A percentile compares a stretch with the other conserved stretches of the same genome.
These are phyloP conservation scores for Pseudomyrmex dendroicus DNA, from an alignment of 1,140 invertebrate species.

Conservation along the genomic window DNA sequence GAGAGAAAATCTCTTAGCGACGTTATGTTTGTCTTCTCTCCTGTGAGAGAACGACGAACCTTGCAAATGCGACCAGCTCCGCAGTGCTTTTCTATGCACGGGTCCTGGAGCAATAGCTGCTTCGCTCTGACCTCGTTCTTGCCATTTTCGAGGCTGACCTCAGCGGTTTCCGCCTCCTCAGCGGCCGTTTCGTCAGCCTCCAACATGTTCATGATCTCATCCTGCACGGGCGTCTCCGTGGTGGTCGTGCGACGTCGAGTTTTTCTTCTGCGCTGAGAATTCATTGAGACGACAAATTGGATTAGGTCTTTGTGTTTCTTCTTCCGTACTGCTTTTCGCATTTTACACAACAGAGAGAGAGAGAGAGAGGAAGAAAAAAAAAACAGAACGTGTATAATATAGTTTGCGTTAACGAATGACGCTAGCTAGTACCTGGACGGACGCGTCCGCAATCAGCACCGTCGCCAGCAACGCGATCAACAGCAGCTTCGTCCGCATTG, in stretches of 20 bases:
- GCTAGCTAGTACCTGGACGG: conserved; percentile 69
- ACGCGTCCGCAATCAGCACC: conserved; percentile 71
- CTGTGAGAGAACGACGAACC: conserved; percentile 78
- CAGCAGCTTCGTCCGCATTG: conserved; percentile 76
- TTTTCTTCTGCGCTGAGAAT: conserved; percentile 68
- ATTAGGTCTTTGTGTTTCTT: neutral
- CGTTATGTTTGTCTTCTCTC: neutral
- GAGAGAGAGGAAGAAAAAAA: neutral
- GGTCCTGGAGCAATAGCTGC: conserved; percentile 85
- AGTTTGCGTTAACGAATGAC: neutral
- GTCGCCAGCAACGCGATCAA: conserved; percentile 70
- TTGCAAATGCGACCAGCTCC: conserved; percentile 95
- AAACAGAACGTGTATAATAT: neutral
- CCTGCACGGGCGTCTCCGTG: conserved; percentile 75
- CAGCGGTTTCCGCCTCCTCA: conserved; percentile 65
- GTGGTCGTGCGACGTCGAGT: conserved; percentile 76
- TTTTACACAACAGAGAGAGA: neutral
- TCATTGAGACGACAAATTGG: conserved; percentile 32
- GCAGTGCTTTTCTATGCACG: conserved; percentile 94
- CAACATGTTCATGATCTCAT: conserved; percentile 81
- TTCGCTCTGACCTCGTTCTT: conserved; percentile 68
- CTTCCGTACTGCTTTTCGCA: neutral
- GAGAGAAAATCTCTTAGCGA: neutral
- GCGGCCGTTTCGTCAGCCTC: conserved; percentile 78
- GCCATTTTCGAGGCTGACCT: conserved; percentile 67